These are phyloP conservation scores for Vultur gryphus DNA, from an alignment of 2,797 vertebrate genomes.

Conservation along the genomic window DNA sequence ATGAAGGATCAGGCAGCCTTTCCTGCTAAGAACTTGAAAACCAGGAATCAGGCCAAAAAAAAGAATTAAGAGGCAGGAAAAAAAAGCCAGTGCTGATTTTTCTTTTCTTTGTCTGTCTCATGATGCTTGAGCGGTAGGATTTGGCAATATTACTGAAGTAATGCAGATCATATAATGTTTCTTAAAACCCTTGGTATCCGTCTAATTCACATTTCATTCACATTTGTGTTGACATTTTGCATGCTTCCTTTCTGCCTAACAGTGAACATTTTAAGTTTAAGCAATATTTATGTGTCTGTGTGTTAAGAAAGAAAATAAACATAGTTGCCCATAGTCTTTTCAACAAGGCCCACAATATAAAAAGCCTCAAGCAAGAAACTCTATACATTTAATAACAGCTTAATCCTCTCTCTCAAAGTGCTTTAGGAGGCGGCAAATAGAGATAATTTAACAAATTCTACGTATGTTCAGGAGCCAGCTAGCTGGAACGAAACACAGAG, in stretches of 20 bases:
- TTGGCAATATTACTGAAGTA: not conserved
- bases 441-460: not conserved
- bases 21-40: conserved; percentile 9
- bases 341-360: not conserved
- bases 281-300: not conserved
- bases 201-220: conserved; percentile 1
- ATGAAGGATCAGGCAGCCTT: conserved; percentile 3
- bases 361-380: not conserved
- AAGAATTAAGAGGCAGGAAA: not conserved
- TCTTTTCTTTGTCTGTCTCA: not conserved
- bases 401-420: not conserved
- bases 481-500: not conserved
- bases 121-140: conserved; percentile 1
- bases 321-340: not conserved
- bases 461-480: not conserved
- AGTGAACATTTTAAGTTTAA: not conserved
- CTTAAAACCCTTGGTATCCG: not conserved
- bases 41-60: not conserved
- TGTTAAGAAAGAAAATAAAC: not conserved
- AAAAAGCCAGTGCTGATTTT: not conserved
- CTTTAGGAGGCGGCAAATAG: not conserved
- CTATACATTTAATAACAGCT: not conserved
- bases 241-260: not conserved
- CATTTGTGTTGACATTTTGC: not conserved
- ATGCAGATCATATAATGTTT: not conserved